Percentiles rank a stretch among this genome's conserved stretches.
Conservation (phyloP, 2,113 vertebrate species). For the Psittacus erithacus region DNA sequence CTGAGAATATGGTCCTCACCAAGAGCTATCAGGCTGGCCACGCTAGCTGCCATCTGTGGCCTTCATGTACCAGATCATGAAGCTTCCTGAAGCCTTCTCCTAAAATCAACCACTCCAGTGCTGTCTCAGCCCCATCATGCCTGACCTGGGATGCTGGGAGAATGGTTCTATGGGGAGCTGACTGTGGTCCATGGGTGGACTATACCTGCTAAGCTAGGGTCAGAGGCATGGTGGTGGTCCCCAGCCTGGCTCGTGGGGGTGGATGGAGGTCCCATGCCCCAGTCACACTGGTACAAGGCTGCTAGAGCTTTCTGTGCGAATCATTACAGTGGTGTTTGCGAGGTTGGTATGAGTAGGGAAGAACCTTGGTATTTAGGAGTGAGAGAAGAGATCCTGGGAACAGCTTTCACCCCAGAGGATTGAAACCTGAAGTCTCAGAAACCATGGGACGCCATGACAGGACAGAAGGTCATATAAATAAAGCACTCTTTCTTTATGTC, state of each 20-base stretch:
- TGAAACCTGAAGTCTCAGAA: neutral
- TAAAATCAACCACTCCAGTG: neutral
- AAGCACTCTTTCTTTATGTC: neutral
- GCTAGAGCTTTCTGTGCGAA: neutral
- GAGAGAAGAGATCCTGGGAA: neutral
- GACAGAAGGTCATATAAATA: neutral
- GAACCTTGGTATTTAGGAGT: neutral
- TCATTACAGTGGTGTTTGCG: neutral
- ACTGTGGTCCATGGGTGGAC: neutral
- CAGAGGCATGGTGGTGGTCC: neutral
- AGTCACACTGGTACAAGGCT: neutral
- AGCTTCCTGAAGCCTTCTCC: neutral
- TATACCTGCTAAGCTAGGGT: neutral
- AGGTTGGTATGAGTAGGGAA: neutral
- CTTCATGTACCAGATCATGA: neutral
- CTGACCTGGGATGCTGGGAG: neutral
- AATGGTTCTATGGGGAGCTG: neutral
- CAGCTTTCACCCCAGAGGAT: neutral
- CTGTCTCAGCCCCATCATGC: neutral
- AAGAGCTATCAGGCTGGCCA: neutral
- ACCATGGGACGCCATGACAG: neutral
- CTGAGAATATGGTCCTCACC: neutral
- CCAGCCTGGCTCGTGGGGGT: neutral
- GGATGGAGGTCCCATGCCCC: neutral
- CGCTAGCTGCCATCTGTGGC: neutral